Evolutionary conservation across 2,888 invertebrate species (phyloP).

Genomic region (Dryocosmus kuriphilus): DNA sequence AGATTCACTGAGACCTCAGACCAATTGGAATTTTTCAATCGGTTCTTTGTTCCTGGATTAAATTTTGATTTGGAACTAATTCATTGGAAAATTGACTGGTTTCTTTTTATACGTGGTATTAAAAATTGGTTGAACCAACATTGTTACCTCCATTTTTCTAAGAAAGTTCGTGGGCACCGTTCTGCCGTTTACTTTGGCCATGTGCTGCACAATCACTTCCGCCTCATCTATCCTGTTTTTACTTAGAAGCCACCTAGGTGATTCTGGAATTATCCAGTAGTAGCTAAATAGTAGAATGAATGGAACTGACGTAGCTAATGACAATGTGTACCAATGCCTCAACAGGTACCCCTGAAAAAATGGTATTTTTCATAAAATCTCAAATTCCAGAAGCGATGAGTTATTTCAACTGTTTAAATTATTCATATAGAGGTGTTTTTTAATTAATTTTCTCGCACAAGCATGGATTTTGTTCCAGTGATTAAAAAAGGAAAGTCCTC

Average conservation of each 20-base stretch:
- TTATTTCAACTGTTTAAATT: too few species aligned
- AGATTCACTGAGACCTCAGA: too few species aligned
- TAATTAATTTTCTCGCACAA: too few species aligned
- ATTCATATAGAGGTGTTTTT: too few species aligned
- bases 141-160: conserved; percentile 80
- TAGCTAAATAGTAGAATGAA: conserved; percentile 82
- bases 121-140: neutral
- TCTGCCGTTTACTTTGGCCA: conserved; percentile 82
- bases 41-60: too few species aligned
- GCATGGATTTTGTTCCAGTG: too few species aligned
- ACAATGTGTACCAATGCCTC: conserved; percentile 82
- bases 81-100: neutral
- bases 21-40: too few species aligned
- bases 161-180: conserved; percentile 81
- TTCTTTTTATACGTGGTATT: neutral
- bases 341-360: conserved; percentile 78
- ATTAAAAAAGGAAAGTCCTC: too few species aligned
- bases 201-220: conserved; percentile 81
- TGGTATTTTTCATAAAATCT: neutral
- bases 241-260: conserved; percentile 84
- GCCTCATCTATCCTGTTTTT: conserved; percentile 84
- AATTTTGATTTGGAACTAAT: too few species aligned
- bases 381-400: too few species aligned
- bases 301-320: conserved; percentile 82
- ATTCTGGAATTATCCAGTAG: conserved; percentile 85